phyloP scores from a whole-genome alignment of 1,140 invertebrate species.

The Drosophila pachea region DNA sequence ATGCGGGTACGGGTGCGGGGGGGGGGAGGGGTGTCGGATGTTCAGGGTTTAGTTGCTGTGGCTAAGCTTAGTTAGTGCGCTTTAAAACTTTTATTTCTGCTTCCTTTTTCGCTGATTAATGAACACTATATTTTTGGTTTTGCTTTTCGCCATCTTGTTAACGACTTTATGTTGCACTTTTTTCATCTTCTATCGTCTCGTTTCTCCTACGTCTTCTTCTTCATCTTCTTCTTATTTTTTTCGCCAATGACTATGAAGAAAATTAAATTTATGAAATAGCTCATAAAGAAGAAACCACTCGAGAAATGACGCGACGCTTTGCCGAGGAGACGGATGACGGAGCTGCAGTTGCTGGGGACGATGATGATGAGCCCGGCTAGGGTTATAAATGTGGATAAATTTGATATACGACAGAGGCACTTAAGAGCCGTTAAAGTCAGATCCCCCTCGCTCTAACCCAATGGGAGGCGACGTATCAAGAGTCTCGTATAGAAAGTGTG shows the following conservation, averaged over 20 bases:
- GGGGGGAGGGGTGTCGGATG: background rate
- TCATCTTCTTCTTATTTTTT: conserved; percentile 12
- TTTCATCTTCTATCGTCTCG: no score
- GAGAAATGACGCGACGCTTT: conserved; percentile 15
- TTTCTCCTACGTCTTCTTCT: no score
- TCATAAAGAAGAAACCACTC: conserved; percentile 42
- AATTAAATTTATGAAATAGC: conserved; percentile 59
- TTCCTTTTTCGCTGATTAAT: conserved; percentile 58
- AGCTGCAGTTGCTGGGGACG: background rate
- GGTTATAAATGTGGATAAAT: conserved; percentile 42
- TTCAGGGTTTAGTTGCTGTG: conserved; percentile 8
- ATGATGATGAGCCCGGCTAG: conserved; percentile 6
- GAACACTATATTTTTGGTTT: conserved; percentile 49
- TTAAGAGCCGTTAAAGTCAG: conserved; percentile 18
- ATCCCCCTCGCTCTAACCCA: no score
- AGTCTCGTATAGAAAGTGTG: no score
- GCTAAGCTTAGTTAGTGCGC: conserved; percentile 1
- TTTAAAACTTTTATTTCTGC: conserved; percentile 4
- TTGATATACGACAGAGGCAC: conserved; percentile 31
- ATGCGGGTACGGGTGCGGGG: background rate
- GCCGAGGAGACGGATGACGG: conserved; percentile 5
- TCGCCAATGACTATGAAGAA: conserved; percentile 34
- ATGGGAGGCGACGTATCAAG: no score
- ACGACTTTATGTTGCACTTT: conserved; percentile 34
- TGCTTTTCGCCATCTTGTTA: conserved; percentile 47